Conservation (phyloP, 2,888 invertebrate genomes). For the Trachelus tabidus region DNA sequence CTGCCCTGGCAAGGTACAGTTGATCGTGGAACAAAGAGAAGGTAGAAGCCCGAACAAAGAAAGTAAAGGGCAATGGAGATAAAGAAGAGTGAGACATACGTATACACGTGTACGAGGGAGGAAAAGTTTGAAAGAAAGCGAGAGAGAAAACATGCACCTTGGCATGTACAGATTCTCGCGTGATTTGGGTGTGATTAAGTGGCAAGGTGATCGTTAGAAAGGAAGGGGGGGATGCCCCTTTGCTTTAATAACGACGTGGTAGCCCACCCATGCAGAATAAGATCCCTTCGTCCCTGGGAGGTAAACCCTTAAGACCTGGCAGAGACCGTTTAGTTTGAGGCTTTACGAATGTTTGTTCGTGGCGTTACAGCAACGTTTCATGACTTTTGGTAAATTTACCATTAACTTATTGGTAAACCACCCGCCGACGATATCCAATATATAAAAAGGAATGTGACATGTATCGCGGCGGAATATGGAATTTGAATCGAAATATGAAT, state of each 20-base stretch:
- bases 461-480: too few relatives aligned
- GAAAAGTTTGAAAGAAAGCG: neutral
- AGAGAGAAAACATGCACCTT: neutral
- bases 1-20: neutral
- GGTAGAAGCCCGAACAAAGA: neutral
- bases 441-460: neutral
- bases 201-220: neutral
- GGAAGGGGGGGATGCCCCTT: neutral
- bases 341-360: neutral
- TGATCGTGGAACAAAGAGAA: neutral
- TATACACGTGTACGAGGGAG: neutral
- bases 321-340: neutral
- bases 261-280: slow-evolving; percentile 17
- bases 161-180: neutral
- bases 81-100: neutral
- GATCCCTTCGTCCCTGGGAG: neutral
- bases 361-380: neutral
- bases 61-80: slow-evolving; percentile 20
- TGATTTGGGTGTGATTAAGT: slow-evolving; percentile 16
- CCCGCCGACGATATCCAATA: neutral
- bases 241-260: slow-evolving; percentile 16
- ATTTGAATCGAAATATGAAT: neutral
- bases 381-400: neutral
- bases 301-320: neutral
- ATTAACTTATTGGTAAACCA: neutral